Base-by-base conservation (phyloP, 2,888 invertebrate genomes). In the Craniophora ligustri region DNA sequence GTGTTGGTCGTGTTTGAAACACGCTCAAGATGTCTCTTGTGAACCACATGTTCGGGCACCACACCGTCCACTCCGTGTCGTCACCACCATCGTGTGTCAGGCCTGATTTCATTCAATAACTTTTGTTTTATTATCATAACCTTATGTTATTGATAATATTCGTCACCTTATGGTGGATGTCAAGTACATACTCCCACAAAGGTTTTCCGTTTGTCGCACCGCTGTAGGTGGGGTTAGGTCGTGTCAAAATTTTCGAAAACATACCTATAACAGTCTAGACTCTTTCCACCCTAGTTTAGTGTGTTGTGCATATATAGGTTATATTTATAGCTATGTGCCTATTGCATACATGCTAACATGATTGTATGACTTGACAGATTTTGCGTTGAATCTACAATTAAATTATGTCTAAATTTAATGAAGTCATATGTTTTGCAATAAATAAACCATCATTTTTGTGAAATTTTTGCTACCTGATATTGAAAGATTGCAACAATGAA, bases 11-110 rank as follows among this genome's bases (percentile, higher is more conserved):
- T 70, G 66, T 64, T 51, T 78, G 81, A 81, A 84, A 86, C 79
- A 83, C 81, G 82, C 72, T 80, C 87, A 90, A 91, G 86, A 90
- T 91, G 90, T 90, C 88, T 82, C 76, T 82, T 67, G 78, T 63
- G 57, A 87, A 89, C 91, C 92, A 92, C 92, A 92, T 92, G 92
- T 92, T 89, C 88, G 81, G 71, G 70, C 72, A 79, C 80, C 87
- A 84, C 86, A 86, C 82, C 76, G 70, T 74, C 73, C 68, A 58
- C 75, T 76, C 66, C 63, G 73, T 77, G 78, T 77, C 75, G 73
- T 76, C 77, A 75, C 65, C 76, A 69, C 55, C 72, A 64, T 75
- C 67, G 75, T 70, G 65, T 72, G 66, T 73, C 77, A 78, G 79
- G 77, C 76, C 72, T 78, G 78, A 76, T 78, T 78, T 74, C 61